Conservation (phyloP, 1,140 invertebrate species). For the Acromyrmex echinatior region DNA sequence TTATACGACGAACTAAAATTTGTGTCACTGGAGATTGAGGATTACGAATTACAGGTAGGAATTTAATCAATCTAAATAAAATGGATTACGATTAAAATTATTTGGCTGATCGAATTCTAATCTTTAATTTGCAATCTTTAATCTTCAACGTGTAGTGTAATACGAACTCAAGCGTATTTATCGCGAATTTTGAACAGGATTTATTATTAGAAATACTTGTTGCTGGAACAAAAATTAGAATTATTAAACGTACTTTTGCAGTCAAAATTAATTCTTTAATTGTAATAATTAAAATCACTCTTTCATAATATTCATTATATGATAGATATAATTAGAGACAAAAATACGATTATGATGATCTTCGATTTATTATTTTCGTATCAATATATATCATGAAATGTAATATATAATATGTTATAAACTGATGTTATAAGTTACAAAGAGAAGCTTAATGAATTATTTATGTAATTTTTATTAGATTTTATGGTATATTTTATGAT, state of each 20-base stretch:
- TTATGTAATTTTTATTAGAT: slow-evolving; percentile 12
- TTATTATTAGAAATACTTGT: neutral
- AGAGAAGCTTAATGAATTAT: neutral
- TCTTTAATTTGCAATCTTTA: no score
- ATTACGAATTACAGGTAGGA: no score
- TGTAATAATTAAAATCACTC: neutral
- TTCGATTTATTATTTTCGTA: neutral
- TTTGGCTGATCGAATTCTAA: no score
- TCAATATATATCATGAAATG: neutral
- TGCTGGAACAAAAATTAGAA: neutral
- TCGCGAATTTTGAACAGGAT: neutral
- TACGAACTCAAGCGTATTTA: neutral
- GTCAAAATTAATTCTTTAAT: neutral
- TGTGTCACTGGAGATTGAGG: no score
- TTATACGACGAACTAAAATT: neutral
- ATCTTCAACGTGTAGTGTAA: no score
- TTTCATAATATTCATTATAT: no score
- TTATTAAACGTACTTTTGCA: neutral
- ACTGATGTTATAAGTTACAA: neutral
- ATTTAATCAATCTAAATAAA: no score
- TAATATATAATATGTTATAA: neutral
- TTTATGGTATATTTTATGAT: neutral
- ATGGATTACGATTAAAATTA: no score
- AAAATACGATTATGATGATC: neutral
- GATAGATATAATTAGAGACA: neutral